Evolutionary conservation across 2,113 vertebrate species (phyloP).

Genomic region (Dipodomys merriami): DNA sequence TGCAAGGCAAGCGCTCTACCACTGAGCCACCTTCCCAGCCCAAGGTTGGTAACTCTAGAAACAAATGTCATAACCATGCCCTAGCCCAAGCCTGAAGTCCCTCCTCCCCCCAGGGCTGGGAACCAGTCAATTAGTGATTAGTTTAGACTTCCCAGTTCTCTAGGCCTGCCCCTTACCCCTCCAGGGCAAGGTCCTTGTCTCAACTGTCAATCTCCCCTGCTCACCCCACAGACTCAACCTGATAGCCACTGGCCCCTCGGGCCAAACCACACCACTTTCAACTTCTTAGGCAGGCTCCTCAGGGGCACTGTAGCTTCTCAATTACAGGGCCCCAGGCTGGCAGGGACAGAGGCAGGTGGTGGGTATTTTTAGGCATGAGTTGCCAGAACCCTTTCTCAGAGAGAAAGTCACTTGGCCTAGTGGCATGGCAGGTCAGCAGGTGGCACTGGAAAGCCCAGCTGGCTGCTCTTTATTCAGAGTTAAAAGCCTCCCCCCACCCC

Average conservation of each 20-base stretch:
- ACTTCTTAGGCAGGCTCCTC: not conserved
- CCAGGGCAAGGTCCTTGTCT: not conserved
- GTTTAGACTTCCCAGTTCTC: not conserved
- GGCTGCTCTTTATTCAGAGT: not conserved
- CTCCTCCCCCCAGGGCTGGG: not conserved
- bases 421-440: not conserved
- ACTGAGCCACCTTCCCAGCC: no score
- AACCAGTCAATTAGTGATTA: not conserved
- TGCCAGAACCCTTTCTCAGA: conserved; percentile 12
- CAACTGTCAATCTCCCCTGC: not conserved
- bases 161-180: not conserved
- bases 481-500: no score
- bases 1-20: no score
- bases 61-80: not conserved
- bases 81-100: not conserved
- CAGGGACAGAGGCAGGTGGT: conserved; percentile 48
- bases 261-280: not conserved
- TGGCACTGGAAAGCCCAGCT: not conserved
- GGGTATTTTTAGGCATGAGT: conserved; percentile 67
- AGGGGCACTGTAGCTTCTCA: not conserved
- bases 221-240: not conserved
- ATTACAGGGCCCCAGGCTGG: conserved; percentile 46
- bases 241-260: not conserved
- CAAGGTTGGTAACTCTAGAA: not conserved
- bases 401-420: conserved; percentile 56